These are phyloP conservation scores for Globodera rostochiensis DNA, from an alignment of 1,140 invertebrate genomes.

Conservation along the genomic window DNA sequence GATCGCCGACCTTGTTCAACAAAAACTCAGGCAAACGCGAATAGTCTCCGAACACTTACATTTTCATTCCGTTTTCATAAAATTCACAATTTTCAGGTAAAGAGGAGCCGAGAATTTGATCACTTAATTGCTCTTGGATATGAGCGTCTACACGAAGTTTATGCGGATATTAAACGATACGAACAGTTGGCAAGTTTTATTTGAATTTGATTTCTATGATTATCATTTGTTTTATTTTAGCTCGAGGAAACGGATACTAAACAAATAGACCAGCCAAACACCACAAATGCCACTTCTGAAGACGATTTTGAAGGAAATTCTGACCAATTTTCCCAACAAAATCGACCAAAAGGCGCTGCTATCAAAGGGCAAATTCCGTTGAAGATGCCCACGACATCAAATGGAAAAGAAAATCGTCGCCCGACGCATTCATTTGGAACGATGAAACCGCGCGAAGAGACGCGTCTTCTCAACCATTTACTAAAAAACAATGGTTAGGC, in stretches of 20 bases:
- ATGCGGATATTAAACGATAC: constrained; percentile 18
- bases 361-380: background rate
- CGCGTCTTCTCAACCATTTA: constrained; percentile 14
- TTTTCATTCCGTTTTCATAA: background rate
- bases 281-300: background rate
- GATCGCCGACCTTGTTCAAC: background rate
- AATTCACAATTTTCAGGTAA: background rate
- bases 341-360: background rate
- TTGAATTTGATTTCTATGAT: background rate
- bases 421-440: background rate
- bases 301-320: background rate
- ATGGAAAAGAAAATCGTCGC: constrained; percentile 17
- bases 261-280: background rate
- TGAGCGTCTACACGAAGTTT: constrained; percentile 23
- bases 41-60: background rate
- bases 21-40: background rate
- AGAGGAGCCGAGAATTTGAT: constrained; percentile 10
- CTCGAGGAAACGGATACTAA: constrained; percentile 6
- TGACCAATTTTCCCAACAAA: background rate
- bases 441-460: constrained; percentile 10
- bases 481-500: constrained; percentile 9
- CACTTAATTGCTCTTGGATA: constrained; percentile 23
- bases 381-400: background rate
- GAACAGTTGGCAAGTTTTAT: constrained; percentile 8
- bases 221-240: constrained; percentile 12